Evolutionary conservation across 2,113 vertebrate genomes (phyloP).

Genomic region (Macrotis lagotis): DNA sequence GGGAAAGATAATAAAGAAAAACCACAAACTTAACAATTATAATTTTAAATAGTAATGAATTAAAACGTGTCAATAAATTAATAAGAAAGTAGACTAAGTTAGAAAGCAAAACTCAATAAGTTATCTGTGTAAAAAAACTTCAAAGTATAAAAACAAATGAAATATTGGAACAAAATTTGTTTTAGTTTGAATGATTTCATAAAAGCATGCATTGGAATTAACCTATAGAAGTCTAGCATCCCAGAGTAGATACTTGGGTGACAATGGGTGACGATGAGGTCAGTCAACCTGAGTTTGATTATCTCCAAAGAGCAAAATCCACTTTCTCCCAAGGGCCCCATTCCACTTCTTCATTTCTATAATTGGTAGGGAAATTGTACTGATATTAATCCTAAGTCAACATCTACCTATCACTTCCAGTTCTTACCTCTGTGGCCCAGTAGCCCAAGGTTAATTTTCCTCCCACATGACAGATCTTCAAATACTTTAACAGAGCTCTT

Average conservation of each 20-base stretch:
- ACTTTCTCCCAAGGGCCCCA: not conserved
- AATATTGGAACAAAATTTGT: not conserved
- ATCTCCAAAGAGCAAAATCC: not conserved
- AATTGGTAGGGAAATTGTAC: not conserved
- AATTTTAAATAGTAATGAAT: not conserved
- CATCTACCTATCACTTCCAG: not conserved
- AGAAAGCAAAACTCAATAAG: not conserved
- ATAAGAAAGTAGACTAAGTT: not conserved
- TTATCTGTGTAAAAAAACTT: not conserved
- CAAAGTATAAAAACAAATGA: not conserved
- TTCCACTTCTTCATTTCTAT: not conserved
- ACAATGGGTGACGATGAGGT: not conserved
- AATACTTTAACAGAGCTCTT: not conserved
- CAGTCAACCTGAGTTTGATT: not conserved
- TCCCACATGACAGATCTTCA: not conserved
- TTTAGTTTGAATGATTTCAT: not conserved
- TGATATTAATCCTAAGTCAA: not conserved
- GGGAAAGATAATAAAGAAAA: not conserved
- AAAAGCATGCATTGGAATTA: not conserved
- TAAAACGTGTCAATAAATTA: not conserved
- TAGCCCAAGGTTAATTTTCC: not conserved
- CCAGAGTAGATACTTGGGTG: not conserved
- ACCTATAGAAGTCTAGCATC: not conserved
- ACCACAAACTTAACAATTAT: not conserved
- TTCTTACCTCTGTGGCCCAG: not conserved